Evolutionary conservation across 1,140 invertebrate genomes (phyloP).

Genomic region (Lutraria rhynchaena): DNA sequence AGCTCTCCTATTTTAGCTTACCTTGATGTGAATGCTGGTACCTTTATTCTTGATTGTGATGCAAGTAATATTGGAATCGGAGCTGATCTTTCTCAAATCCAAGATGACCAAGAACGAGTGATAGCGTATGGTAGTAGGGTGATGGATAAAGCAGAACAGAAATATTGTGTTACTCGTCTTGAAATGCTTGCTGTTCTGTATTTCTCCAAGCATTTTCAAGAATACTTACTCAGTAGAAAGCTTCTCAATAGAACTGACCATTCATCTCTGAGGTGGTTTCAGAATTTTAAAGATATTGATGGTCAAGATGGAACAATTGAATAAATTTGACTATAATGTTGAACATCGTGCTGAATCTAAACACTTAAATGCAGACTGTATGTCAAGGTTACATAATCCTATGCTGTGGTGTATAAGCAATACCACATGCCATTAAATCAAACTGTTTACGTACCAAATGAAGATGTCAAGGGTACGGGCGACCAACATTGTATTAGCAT

Average conservation of each 20-base stretch:
- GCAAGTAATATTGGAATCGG: conserved; percentile 32
- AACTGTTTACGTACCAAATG: neutral
- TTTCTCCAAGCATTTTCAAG: conserved; percentile 44
- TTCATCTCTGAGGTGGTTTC: conserved; percentile 26
- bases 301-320: conserved; percentile 38
- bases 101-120: conserved; percentile 31
- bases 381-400: neutral
- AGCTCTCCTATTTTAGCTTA: conserved; percentile 6
- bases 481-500: neutral
- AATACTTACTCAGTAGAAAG: conserved; percentile 17
- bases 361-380: conserved; percentile 21
- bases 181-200: conserved; percentile 32
- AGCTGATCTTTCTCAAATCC: conserved; percentile 16
- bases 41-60: conserved; percentile 30
- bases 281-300: conserved; percentile 3
- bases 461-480: too few relatives aligned
- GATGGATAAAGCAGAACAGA: conserved; percentile 8
- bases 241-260: conserved; percentile 32
- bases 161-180: conserved; percentile 30
- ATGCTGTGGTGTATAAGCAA: conserved; percentile 26
- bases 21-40: conserved; percentile 20
- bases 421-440: conserved; percentile 29
- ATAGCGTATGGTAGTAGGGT: conserved; percentile 52
- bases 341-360: conserved; percentile 27
- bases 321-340: conserved; percentile 35